These are phyloP conservation scores for Polylopha cassiicola DNA, from an alignment of 2,888 invertebrate species.

Conservation along the genomic window DNA sequence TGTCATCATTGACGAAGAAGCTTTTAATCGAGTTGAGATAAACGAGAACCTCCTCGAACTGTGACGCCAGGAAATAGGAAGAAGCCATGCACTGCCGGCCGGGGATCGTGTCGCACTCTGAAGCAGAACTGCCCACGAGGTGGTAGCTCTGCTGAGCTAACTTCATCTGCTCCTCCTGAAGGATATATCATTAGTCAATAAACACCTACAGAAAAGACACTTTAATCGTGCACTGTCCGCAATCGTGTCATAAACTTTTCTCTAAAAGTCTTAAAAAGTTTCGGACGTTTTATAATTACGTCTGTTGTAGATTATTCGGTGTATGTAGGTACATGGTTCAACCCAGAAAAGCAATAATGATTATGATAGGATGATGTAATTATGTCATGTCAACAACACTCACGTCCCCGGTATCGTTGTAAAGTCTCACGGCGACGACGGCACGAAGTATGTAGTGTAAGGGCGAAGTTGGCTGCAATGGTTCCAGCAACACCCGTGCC, in stretches of 20 bases:
- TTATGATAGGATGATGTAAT: too few species aligned
- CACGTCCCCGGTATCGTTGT: slow-evolving; percentile 94
- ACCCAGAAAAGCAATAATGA: too few species aligned
- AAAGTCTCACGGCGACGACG: slow-evolving; percentile 95
- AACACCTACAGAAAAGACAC: too few species aligned
- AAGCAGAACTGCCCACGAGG: slow-evolving; percentile 95
- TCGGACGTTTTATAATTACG: too few species aligned
- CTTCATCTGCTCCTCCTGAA: slow-evolving; percentile 93
- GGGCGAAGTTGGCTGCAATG: slow-evolving; percentile 94
- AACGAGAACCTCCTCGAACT: slow-evolving; percentile 97
- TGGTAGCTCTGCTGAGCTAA: slow-evolving; percentile 97
- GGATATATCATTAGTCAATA: neutral
- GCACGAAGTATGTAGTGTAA: slow-evolving; percentile 98
- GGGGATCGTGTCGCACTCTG: slow-evolving; percentile 98
- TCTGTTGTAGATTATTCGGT: too few species aligned
- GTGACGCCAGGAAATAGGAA: slow-evolving; percentile 94
- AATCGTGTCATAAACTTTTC: too few species aligned
- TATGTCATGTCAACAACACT: too few species aligned
- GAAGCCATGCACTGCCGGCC: slow-evolving; percentile 99
- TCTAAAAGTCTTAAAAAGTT: too few species aligned
- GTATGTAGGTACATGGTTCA: too few species aligned
- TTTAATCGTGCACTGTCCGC: too few species aligned
- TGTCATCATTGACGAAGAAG: slow-evolving; percentile 93
- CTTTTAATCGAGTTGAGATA: slow-evolving; percentile 98
- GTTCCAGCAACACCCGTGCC: slow-evolving; percentile 92